Evolutionary conservation across 2,113 vertebrate genomes (phyloP).

Genomic region (Eudorcas thomsonii): DNA sequence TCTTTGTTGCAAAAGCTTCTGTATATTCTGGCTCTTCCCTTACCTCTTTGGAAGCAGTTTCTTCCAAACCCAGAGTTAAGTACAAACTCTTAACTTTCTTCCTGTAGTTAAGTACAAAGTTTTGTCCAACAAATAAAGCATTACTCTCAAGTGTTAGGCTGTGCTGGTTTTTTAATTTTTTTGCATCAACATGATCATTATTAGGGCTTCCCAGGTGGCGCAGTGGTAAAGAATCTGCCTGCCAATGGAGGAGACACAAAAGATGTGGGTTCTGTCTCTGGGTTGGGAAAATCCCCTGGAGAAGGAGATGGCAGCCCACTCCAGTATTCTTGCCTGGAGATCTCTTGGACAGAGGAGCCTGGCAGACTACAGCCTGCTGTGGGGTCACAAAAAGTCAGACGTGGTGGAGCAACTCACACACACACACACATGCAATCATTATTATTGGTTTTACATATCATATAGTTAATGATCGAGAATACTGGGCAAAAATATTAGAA

Average conservation of each 20-base stretch:
- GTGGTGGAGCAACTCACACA: not conserved
- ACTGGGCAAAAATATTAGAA: not conserved
- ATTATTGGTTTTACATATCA: not conserved
- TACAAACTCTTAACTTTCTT: not conserved
- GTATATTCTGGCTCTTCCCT: not conserved
- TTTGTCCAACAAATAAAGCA: not conserved
- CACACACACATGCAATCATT: not conserved
- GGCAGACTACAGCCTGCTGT: not conserved
- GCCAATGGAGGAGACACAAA: not conserved
- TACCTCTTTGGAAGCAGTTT: not conserved
- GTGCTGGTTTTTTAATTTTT: not conserved
- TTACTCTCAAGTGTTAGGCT: not conserved
- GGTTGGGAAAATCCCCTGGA: not conserved
- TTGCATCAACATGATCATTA: not conserved
- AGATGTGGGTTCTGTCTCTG: not conserved
- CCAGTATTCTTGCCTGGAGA: not conserved
- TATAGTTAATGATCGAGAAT: not conserved
- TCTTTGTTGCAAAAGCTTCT: not conserved
- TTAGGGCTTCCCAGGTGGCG: not conserved
- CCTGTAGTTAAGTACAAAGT: not conserved
- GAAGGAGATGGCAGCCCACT: not conserved
- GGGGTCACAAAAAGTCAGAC: not conserved
- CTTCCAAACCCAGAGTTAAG: not conserved
- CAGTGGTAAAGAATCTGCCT: not conserved
- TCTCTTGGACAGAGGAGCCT: not conserved